Evolutionary conservation across 2,797 vertebrate genomes (phyloP), one percentile per base, ranked within the genome.

Genomic region (Caiman crocodilus): DNA sequence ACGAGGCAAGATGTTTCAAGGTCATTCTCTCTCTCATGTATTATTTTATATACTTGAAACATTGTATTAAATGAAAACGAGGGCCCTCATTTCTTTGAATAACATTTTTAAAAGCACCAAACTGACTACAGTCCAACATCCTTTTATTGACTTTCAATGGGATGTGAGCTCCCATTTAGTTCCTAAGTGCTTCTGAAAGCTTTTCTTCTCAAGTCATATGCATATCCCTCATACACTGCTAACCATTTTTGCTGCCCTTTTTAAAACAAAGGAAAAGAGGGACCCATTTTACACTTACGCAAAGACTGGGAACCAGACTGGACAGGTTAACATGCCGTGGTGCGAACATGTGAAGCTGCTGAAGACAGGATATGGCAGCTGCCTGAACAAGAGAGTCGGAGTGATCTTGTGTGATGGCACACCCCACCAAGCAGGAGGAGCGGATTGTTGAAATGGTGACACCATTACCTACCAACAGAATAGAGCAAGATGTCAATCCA

Each of bases 321-420:
- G 99, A 99, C 4, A 99, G 97, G 97, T 99, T 99, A 97, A 99
- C 99, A 1, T 99, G 99, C 1, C 99, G 98, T 11, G 99, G 99
- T 57, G 99, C 99, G 82, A 99, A 99, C 99, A 99, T 99, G 95
- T 99, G 99, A 89, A 99, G 98, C 95, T 99, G 99, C 97, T 99
- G 99, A 94, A 99, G 98, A 96, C 99, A 99, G 55, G 99, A 99
- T 97, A 99, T 99, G 92, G 99, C 99, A 32, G 99, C 99, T 50
- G 99, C 99, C 97, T 99, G 99, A 79, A 99, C 99, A 3, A 99
- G 98, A 0, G 99, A 99, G 94, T 99, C 99, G 0, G 99, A 99
- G 96, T 99, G 99, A 96, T 99, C 99, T 97, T 99, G 99, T 96
- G 99, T 99, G 96, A 99, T 99, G 50, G 99, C 99, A 94, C 99